These are phyloP conservation scores for Ectemnius continuus DNA, from an alignment of 2,888 invertebrate species.

Conservation along the genomic window DNA sequence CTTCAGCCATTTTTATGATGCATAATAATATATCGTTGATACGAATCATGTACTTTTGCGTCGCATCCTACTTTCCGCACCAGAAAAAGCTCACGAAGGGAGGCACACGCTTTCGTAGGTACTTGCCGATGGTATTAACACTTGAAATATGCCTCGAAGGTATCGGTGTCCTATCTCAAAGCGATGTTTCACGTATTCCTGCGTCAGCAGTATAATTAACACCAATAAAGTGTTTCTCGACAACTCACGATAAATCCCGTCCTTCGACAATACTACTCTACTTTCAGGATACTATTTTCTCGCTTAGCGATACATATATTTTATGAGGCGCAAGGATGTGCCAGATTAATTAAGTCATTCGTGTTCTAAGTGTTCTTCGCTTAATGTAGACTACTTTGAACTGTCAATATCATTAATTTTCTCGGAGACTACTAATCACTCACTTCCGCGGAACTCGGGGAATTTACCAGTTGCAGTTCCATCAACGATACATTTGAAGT, in stretches of 20 bases:
- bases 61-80: conserved; percentile 39
- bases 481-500: too few relatives aligned
- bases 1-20: conserved; percentile 38
- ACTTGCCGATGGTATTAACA: conserved; percentile 32
- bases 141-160: conserved; percentile 2
- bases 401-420: too few relatives aligned
- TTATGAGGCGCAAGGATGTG: too few relatives aligned
- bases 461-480: too few relatives aligned
- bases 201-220: not conserved
- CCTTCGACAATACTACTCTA: conserved; percentile 53
- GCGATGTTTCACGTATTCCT: conserved; percentile 20
- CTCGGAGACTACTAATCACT: too few relatives aligned
- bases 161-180: conserved; percentile 8
- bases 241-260: conserved; percentile 34
- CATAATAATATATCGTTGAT: conserved; percentile 43
- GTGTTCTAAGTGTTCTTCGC: too few relatives aligned
- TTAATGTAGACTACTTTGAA: too few relatives aligned
- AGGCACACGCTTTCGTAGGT: conserved; percentile 40
- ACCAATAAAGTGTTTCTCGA: conserved; percentile 5
- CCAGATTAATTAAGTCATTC: too few relatives aligned
- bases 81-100: conserved; percentile 22
- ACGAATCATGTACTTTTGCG: conserved; percentile 36
- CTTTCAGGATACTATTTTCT: too few relatives aligned
- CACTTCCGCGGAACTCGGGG: too few relatives aligned
- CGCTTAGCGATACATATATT: too few relatives aligned